Conservation (phyloP, 2,797 vertebrate genomes). For the Falco berigora region DNA sequence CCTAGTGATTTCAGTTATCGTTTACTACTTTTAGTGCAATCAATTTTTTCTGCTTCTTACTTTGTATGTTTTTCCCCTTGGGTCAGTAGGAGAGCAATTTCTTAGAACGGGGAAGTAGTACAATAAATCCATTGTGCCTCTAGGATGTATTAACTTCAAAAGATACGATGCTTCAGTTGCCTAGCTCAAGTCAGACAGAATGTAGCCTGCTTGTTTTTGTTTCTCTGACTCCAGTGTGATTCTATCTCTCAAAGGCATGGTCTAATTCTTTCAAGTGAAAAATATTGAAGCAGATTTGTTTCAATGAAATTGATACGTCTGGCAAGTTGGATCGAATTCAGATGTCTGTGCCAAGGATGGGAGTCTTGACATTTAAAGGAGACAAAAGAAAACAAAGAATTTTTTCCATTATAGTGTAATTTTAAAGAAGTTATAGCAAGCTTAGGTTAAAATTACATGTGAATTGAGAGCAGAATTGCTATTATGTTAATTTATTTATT, state of each 20-base stretch:
- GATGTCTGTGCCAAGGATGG: neutral
- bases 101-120: neutral
- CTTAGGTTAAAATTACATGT: neutral
- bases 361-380: neutral
- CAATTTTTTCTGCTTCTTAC: neutral
- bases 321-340: slow-evolving; percentile 18
- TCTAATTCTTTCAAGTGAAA: slow-evolving; percentile 38
- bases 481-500: neutral
- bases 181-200: neutral
- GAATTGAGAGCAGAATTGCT: neutral
- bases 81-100: neutral
- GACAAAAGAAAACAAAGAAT: neutral
- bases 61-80: neutral
- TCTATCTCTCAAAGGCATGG: neutral
- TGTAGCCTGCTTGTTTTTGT: slow-evolving; percentile 9
- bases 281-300: slow-evolving; percentile 11
- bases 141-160: slow-evolving; percentile 26
- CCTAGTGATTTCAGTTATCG: neutral
- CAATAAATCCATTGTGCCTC: slow-evolving; percentile 51
- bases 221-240: neutral
- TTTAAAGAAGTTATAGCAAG: neutral
- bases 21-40: neutral
- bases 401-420: neutral
- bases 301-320: slow-evolving; percentile 41
- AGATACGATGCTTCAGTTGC: neutral